phyloP scores from a whole-genome alignment of 2,888 invertebrate genomes.

The Zaprionus obscuricornis region DNA sequence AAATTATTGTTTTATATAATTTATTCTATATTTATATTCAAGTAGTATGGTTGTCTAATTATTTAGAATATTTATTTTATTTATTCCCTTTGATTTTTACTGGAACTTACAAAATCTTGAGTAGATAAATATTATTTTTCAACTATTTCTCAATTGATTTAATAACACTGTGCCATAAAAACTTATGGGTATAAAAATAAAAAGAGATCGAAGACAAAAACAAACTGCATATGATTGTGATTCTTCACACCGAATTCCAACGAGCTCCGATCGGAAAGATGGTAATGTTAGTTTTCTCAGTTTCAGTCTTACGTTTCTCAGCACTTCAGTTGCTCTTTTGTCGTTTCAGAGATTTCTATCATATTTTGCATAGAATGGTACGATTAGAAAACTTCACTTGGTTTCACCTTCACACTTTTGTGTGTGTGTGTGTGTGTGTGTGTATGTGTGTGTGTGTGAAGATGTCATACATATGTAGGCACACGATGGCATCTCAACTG shows the following conservation, averaged over 20 bases:
- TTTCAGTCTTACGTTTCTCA: too few relatives aligned
- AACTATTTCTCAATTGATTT: neutral
- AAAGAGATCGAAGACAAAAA: conserved; percentile 5
- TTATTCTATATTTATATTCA: too few relatives aligned
- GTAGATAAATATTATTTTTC: neutral
- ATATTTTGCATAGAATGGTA: conserved; percentile 75
- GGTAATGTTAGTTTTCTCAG: conserved; percentile 11
- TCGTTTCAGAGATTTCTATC: conserved; percentile 73
- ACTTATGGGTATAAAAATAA: conserved; percentile 29
- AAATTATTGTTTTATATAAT: too few relatives aligned
- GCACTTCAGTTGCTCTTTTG: neutral
- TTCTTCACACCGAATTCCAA: conserved; percentile 64
- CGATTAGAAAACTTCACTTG: conserved; percentile 37
- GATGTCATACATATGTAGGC: conserved; percentile 57
- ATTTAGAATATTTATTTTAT: too few relatives aligned
- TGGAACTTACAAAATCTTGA: too few relatives aligned
- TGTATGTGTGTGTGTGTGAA: conserved; percentile 1
- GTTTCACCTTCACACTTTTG: conserved; percentile 7
- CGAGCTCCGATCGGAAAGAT: conserved; percentile 23
- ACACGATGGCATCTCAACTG: conserved; percentile 36
- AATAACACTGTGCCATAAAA: conserved; percentile 32
- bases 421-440: conserved; percentile 2
- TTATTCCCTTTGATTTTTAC: too few relatives aligned
- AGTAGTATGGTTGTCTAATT: too few relatives aligned
- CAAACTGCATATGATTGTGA: conserved; percentile 64